Evolutionary conservation across 2,113 vertebrate species (phyloP).

Genomic region (Cebus imitator): DNA sequence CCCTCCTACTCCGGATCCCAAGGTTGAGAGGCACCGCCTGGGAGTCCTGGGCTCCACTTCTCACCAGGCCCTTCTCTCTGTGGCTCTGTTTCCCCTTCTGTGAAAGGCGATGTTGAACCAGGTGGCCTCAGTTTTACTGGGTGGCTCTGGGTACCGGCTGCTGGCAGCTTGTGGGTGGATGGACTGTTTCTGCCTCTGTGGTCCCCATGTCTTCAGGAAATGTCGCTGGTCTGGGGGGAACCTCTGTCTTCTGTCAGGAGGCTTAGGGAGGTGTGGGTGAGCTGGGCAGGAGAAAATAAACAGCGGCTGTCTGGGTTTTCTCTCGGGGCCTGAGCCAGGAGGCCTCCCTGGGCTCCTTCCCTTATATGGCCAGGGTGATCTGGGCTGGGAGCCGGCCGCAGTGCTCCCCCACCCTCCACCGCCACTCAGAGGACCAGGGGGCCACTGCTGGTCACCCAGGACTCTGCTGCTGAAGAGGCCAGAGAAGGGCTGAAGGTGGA

Average conservation of each 20-base stretch:
- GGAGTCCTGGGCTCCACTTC: not conserved
- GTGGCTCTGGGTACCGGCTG: not conserved
- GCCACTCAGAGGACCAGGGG: not conserved
- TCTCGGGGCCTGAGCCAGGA: conserved; percentile 57
- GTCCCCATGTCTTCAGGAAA: conserved; percentile 17
- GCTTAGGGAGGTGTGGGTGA: not conserved
- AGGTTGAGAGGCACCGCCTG: not conserved
- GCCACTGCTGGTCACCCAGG: not conserved
- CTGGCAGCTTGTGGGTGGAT: fast-evolving
- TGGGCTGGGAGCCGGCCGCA: conserved; percentile 16
- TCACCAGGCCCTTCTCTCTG: not conserved
- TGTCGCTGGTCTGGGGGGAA: not conserved
- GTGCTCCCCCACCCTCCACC: not conserved
- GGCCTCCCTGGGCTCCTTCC: conserved; percentile 63
- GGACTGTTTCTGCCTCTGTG: not conserved
- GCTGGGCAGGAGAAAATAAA: conserved; percentile 72
- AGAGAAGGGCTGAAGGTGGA: not conserved
- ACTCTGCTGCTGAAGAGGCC: not conserved
- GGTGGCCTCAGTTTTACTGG: conserved; percentile 13
- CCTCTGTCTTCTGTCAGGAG: conserved; percentile 41
- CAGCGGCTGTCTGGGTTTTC: conserved; percentile 75
- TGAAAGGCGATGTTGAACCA: not conserved
- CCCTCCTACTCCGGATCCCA: not conserved
- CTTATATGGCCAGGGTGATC: conserved; percentile 74
- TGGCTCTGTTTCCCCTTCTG: not conserved